Evolutionary conservation across 2,888 invertebrate genomes (phyloP).

Genomic region (Serrognathus titanus): DNA sequence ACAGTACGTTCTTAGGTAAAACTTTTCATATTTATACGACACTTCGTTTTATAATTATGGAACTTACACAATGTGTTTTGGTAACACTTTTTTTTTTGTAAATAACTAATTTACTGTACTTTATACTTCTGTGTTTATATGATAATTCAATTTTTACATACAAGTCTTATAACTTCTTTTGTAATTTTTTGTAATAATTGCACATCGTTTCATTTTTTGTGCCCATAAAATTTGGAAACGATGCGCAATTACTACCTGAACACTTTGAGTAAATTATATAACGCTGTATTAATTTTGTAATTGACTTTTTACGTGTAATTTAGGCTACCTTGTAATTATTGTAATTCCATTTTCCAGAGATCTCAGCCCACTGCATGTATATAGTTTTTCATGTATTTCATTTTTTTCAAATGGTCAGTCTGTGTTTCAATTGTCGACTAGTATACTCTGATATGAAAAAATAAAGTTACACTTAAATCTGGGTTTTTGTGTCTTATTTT

Average conservation of each 20-base stretch:
- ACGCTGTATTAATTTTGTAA: conserved; percentile 4
- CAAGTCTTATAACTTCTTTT: not conserved
- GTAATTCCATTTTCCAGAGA: conserved; percentile 32
- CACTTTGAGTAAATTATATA: not conserved
- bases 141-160: conserved; percentile 1
- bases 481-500: not conserved
- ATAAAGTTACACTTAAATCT: conserved; percentile 41
- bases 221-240: not conserved
- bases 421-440: conserved; percentile 42
- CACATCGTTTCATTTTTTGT: not conserved
- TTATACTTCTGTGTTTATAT: not conserved
- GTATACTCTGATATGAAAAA: conserved; percentile 44
- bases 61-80: too few relatives aligned
- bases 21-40: too few relatives aligned
- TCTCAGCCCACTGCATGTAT: conserved; percentile 31
- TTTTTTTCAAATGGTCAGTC: conserved; percentile 45
- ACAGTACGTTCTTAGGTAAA: not conserved
- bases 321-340: conserved; percentile 19
- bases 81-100: not conserved
- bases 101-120: not conserved
- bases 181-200: not conserved
- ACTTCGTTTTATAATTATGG: too few relatives aligned
- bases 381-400: conserved; percentile 24
- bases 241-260: not conserved
- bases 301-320: conserved; percentile 8